Evolutionary conservation across 2,888 invertebrate genomes (phyloP).

Genomic region (Ypsolopha sequella): DNA sequence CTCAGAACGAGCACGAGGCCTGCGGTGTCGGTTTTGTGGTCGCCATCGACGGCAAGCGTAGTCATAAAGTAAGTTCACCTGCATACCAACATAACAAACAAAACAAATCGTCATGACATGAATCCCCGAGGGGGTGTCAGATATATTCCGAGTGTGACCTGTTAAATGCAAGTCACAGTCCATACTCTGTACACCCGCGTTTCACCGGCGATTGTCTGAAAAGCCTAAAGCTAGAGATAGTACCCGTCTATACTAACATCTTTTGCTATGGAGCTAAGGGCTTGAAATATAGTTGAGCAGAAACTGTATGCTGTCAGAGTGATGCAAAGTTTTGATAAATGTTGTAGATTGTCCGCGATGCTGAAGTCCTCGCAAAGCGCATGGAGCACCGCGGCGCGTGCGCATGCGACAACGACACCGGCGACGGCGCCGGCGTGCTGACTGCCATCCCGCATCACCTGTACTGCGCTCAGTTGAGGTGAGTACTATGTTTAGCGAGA

Average conservation of each 20-base stretch:
- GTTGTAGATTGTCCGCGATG: constrained; percentile 92
- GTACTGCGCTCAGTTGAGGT: constrained; percentile 89
- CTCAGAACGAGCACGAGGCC: constrained; percentile 94
- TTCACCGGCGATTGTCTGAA: too few relatives aligned
- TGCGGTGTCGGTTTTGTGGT: constrained; percentile 99
- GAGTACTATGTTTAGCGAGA: too few relatives aligned
- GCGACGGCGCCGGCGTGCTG: constrained; percentile 98
- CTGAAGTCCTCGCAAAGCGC: constrained; percentile 92
- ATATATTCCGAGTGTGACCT: too few relatives aligned
- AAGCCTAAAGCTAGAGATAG: too few relatives aligned
- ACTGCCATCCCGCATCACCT: constrained; percentile 96
- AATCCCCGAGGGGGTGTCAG: too few relatives aligned
- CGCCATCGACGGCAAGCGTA: constrained; percentile 94
- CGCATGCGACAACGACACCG: constrained; percentile 99
- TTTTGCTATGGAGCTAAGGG: too few relatives aligned
- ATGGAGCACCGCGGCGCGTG: constrained; percentile 99
- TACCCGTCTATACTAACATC: too few relatives aligned
- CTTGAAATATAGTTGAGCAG: too few relatives aligned
- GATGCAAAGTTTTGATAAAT: background rate
- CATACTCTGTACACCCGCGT: too few relatives aligned
- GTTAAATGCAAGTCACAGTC: too few relatives aligned
- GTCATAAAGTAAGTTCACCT: constrained; percentile 83
- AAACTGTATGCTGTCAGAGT: background rate
- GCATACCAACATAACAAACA: background rate
- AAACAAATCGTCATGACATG: background rate